These are phyloP conservation scores for Meta bourneti DNA, from an alignment of 2,888 invertebrate genomes.

Conservation along the genomic window DNA sequence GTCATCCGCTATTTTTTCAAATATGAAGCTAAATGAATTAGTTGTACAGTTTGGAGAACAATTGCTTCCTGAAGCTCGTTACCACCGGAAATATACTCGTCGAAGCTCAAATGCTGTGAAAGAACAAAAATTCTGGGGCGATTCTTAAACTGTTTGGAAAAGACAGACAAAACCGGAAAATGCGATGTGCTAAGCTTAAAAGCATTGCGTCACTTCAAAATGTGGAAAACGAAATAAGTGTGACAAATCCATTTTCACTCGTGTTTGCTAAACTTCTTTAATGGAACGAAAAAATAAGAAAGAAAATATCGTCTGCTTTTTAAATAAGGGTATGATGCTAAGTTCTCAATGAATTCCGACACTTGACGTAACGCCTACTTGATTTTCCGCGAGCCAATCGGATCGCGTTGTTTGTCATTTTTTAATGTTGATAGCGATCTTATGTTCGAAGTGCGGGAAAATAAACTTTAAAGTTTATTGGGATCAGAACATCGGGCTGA, in stretches of 20 bases:
- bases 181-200: background rate
- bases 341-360: slow-evolving; percentile 67
- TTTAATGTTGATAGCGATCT: slow-evolving; percentile 50
- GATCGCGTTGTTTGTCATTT: slow-evolving; percentile 22
- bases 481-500: slow-evolving; percentile 26
- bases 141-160: background rate
- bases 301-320: slow-evolving; percentile 64
- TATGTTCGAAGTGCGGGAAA: slow-evolving; percentile 47
- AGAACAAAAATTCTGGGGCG: background rate
- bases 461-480: slow-evolving; percentile 46
- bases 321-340: slow-evolving; percentile 61
- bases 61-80: background rate
- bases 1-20: too few species aligned
- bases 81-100: background rate
- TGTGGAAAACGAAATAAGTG: slow-evolving; percentile 26
- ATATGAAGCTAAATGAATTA: too few species aligned
- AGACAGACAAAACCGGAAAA: background rate
- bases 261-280: slow-evolving; percentile 56
- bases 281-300: slow-evolving; percentile 41
- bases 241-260: slow-evolving; percentile 66
- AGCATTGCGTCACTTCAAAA: slow-evolving; percentile 40
- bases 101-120: background rate
- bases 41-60: too few species aligned
- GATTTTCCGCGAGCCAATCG: slow-evolving; percentile 51
- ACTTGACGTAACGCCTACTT: slow-evolving; percentile 72